Conservation (phyloP, 2,888 invertebrate genomes). For the Thumatha senex region DNA sequence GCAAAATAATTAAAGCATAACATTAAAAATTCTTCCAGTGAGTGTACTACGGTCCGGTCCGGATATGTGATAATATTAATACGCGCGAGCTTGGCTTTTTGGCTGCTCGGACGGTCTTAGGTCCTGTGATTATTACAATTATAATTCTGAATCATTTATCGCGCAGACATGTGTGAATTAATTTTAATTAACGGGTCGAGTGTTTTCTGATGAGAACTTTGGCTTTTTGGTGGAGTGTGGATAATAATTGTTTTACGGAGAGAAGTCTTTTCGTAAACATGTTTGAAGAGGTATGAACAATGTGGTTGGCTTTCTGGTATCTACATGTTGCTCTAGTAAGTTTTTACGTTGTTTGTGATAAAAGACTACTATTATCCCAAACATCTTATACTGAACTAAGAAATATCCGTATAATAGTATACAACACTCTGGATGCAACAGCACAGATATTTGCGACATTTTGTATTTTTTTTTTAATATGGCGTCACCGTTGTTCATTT, state of each 20-base stretch:
- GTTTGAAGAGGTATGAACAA: background rate
- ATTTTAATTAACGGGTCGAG: slow-evolving; percentile 35
- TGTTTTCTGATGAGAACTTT: slow-evolving; percentile 23
- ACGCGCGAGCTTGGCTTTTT: slow-evolving; percentile 48
- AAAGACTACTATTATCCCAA: background rate
- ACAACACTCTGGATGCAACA: too few species aligned
- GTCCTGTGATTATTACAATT: slow-evolving; percentile 43
- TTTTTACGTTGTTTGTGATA: background rate
- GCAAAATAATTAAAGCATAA: slow-evolving; percentile 81
- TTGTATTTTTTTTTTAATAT: too few species aligned
- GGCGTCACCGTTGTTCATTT: too few species aligned
- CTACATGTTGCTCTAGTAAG: too few species aligned
- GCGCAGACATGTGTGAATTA: slow-evolving; percentile 38
- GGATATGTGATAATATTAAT: slow-evolving; percentile 83
- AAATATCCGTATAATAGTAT: too few species aligned
- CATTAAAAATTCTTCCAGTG: slow-evolving; percentile 82
- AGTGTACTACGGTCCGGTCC: slow-evolving; percentile 60
- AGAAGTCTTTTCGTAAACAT: background rate
- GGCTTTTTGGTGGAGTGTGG: slow-evolving; percentile 1
- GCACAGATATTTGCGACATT: too few species aligned
- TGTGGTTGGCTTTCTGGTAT: background rate
- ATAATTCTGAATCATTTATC: slow-evolving; percentile 40
- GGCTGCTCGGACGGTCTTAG: slow-evolving; percentile 47
- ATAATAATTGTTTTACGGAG: slow-evolving; percentile 1
- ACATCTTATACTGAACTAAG: too few species aligned